Evolutionary conservation across 1,140 invertebrate genomes (phyloP).

Genomic region (Ctenoplectra terminalis): DNA sequence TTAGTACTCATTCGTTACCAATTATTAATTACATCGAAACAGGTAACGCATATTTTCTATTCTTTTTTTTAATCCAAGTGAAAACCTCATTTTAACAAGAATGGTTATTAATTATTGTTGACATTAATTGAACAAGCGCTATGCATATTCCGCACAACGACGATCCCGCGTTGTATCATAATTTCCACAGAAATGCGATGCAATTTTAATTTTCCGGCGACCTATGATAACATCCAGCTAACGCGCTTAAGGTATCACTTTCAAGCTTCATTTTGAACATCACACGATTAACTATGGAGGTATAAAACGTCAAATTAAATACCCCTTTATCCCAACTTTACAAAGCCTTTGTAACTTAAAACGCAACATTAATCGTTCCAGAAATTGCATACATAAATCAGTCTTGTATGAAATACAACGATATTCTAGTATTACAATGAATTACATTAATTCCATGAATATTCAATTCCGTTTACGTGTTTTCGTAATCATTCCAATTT

Average conservation of each 20-base stretch:
- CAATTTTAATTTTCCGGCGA: constrained; percentile 1
- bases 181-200: background rate
- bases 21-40: background rate
- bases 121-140: background rate
- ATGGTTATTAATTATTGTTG: background rate
- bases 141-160: background rate
- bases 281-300: background rate
- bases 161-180: background rate
- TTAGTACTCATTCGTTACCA: background rate
- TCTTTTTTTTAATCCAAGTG: background rate
- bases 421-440: background rate
- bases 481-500: background rate
- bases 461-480: background rate
- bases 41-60: background rate
- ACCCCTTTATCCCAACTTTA: background rate
- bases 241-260: background rate
- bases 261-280: background rate
- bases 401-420: background rate
- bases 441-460: no score
- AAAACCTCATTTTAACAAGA: background rate
- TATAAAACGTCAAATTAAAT: background rate
- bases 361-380: background rate
- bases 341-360: background rate
- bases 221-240: background rate
- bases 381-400: background rate